phyloP scores from a whole-genome alignment of 1,140 invertebrate species.

The Tetranychus urticae region DNA sequence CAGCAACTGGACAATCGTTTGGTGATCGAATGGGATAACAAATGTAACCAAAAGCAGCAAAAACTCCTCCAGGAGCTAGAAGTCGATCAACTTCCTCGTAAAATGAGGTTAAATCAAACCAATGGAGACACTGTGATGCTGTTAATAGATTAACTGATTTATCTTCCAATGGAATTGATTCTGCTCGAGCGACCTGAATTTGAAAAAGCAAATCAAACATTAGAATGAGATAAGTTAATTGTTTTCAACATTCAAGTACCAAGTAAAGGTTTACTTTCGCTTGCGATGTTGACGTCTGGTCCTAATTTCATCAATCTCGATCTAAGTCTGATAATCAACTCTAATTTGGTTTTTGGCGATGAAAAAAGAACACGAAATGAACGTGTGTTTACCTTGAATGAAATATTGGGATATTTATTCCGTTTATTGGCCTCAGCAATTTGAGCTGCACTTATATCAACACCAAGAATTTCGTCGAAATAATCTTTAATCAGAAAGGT shows the following conservation, averaged over 20 bases:
- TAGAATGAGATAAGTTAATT: not conserved
- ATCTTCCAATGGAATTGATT: conserved; percentile 17
- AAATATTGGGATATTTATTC: not conserved
- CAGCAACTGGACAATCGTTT: not conserved
- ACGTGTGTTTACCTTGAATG: not conserved
- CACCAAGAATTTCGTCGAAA: conserved; percentile 22
- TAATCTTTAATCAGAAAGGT: conserved; percentile 19
- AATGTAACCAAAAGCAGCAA: conserved; percentile 16
- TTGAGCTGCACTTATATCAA: conserved; percentile 21
- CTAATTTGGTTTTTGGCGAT: too few relatives aligned
- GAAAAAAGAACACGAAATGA: too few relatives aligned
- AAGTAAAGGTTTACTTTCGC: too few relatives aligned
- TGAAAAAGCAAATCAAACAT: not conserved
- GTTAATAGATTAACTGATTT: conserved; percentile 19
- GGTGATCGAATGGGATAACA: not conserved
- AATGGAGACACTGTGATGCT: conserved; percentile 17
- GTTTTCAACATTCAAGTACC: not conserved
- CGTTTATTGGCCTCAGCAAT: conserved; percentile 17
- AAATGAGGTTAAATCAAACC: conserved; percentile 17
- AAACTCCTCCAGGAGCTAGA: conserved; percentile 16
- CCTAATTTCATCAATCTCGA: too few relatives aligned
- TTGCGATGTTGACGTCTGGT: too few relatives aligned
- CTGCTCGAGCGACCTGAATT: conserved; percentile 17
- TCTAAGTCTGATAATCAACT: too few relatives aligned
- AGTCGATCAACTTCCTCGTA: conserved; percentile 17